These are phyloP conservation scores for Epinotia bilunana DNA, from an alignment of 2,888 invertebrate species.

Conservation along the genomic window DNA sequence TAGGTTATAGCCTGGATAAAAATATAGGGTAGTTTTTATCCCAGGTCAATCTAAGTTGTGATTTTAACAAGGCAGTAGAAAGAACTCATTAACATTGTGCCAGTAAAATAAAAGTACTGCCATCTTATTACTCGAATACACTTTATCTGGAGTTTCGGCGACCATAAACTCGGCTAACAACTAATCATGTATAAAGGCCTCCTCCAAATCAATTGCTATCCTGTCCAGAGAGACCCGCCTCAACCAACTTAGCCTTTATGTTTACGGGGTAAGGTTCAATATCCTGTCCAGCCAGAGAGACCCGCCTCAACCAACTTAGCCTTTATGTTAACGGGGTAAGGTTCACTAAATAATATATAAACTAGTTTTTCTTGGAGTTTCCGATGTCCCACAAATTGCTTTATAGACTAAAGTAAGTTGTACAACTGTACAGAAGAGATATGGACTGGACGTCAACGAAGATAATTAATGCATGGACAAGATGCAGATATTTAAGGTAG, in stretches of 20 bases:
- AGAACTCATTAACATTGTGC: not conserved
- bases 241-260: not conserved
- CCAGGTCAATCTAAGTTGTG: too few relatives aligned
- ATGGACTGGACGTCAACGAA: too few relatives aligned
- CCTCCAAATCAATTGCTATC: conserved; percentile 8
- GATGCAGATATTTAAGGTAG: too few relatives aligned
- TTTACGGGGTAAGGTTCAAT: not conserved
- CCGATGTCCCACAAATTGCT: conserved; percentile 21
- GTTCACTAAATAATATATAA: not conserved
- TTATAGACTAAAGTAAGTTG: conserved; percentile 28
- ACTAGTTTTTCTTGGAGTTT: conserved; percentile 13
- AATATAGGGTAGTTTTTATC: too few relatives aligned
- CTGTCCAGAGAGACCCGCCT: not conserved
- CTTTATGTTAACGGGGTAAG: not conserved
- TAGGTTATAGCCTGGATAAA: too few relatives aligned
- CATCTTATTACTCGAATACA: not conserved
- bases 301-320: not conserved
- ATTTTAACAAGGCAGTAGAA: not conserved
- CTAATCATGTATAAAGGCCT: conserved; percentile 17
- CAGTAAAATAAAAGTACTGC: not conserved
- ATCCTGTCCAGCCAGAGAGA: not conserved
- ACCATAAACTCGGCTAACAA: conserved; percentile 12
- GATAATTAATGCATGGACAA: too few relatives aligned
- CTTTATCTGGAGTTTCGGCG: conserved; percentile 8
- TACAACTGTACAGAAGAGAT: not conserved